Evolutionary conservation across 2,797 vertebrate genomes (phyloP).

Genomic region (Microctenopoma stevenorrisi): DNA sequence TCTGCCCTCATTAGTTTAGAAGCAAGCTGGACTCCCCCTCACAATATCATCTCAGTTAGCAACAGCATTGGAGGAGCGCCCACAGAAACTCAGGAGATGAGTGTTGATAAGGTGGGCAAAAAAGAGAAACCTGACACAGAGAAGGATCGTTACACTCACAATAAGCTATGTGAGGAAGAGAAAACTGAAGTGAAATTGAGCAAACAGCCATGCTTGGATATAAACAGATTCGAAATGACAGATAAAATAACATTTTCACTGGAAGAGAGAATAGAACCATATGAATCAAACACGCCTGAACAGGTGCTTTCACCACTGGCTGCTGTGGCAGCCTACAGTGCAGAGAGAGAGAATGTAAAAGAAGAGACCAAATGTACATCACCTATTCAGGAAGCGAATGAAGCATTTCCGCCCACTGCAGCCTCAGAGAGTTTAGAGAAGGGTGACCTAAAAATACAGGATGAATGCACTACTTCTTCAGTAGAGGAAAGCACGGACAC

Average conservation of each 20-base stretch:
- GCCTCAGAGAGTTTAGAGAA: constrained; percentile 40
- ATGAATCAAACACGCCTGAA: constrained; percentile 41
- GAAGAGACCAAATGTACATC: constrained; percentile 37
- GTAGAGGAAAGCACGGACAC: constrained; percentile 41
- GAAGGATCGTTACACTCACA: not conserved
- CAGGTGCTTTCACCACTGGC: constrained; percentile 33
- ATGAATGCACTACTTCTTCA: not conserved
- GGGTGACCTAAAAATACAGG: constrained; percentile 57
- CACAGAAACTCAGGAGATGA: constrained; percentile 31
- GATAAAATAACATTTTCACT: constrained; percentile 46
- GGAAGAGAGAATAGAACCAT: constrained; percentile 53
- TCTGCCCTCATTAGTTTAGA: constrained; percentile 33
- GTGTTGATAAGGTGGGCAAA: constrained; percentile 11
- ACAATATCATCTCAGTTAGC: constrained; percentile 45
- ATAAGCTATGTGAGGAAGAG: constrained; percentile 41
- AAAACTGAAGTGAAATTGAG: constrained; percentile 67
- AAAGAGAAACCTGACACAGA: constrained; percentile 26
- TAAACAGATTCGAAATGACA: constrained; percentile 52
- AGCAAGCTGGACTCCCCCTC: constrained; percentile 38
- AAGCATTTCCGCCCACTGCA: constrained; percentile 47
- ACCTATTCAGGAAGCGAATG: constrained; percentile 51
- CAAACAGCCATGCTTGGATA: constrained; percentile 28
- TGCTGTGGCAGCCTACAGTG: not conserved
- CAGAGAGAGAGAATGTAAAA: constrained; percentile 31
- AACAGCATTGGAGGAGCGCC: constrained; percentile 18